Percentiles rank a stretch among this genome's conserved stretches.
Evolutionary conservation across 2,113 vertebrate species (phyloP).

Genomic region (Sturnus vulgaris): DNA sequence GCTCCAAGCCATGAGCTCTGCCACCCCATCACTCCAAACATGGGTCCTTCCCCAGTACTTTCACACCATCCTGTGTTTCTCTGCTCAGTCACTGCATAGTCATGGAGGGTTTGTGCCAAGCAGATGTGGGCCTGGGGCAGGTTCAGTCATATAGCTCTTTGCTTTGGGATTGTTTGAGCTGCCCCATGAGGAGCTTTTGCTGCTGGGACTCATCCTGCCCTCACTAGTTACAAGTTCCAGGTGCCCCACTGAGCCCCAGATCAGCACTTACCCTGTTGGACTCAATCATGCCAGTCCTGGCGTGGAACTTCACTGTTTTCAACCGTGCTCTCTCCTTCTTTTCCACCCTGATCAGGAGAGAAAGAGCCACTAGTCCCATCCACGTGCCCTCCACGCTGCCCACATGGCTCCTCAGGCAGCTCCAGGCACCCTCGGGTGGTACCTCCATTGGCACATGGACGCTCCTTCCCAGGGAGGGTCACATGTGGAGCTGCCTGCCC

Average conservation of each 20-base stretch:
- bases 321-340: slow-evolving; percentile 96
- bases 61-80: neutral
- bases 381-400: accelerated
- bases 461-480: neutral
- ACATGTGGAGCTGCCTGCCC: neutral
- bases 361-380: neutral
- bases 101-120: neutral
- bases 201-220: neutral
- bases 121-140: neutral
- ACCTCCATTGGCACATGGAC: neutral
- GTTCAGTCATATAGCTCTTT: neutral
- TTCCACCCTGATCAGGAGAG: slow-evolving; percentile 74
- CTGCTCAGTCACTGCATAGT: neutral
- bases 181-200: neutral
- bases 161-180: neutral
- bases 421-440: neutral
- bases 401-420: neutral
- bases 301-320: slow-evolving; percentile 99
- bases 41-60: neutral
- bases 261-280: slow-evolving; percentile 91
- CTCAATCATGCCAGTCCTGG: slow-evolving; percentile 97
- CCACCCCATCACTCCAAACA: neutral
- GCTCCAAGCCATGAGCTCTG: neutral
- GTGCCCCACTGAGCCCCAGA: neutral
- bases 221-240: neutral